Percentiles rank a stretch among this genome's conserved stretches.
Conservation (phyloP, 2,888 invertebrate species). For the Andrena praecox region DNA sequence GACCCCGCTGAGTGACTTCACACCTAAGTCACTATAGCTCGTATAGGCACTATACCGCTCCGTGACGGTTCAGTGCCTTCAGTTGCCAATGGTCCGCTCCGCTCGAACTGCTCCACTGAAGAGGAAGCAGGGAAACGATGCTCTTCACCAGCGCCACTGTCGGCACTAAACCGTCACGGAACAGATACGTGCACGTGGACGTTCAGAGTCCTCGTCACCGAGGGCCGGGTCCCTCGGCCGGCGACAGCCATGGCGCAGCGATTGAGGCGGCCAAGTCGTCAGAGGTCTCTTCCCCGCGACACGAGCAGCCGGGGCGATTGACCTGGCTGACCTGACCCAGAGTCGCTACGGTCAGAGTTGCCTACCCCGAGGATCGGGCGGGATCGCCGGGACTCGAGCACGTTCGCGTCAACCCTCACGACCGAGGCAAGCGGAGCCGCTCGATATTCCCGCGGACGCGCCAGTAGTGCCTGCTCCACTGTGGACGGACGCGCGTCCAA, state of each 20-base stretch:
- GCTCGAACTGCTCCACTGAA: too few relatives aligned
- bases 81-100: too few relatives aligned
- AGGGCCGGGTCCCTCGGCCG: constrained; percentile 25
- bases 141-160: too few relatives aligned
- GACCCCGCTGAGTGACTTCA: too few relatives aligned
- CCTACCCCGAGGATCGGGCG: constrained; percentile 40
- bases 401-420: constrained; percentile 31
- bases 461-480: constrained; percentile 46
- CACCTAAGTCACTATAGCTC: too few relatives aligned
- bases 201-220: constrained; percentile 10
- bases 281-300: constrained; percentile 59
- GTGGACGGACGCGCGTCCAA: constrained; percentile 15
- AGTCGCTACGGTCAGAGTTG: constrained; percentile 60
- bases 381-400: constrained; percentile 54
- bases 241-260: constrained; percentile 22
- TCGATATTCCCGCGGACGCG: constrained; percentile 66
- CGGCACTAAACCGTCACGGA: too few relatives aligned
- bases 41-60: too few relatives aligned
- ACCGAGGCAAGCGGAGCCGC: constrained; percentile 42
- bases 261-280: constrained; percentile 37
- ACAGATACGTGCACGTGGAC: neutral
- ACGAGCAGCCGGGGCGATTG: constrained; percentile 72
- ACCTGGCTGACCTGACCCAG: constrained; percentile 74
- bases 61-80: too few relatives aligned
- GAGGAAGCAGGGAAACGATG: too few relatives aligned